These are phyloP conservation scores for Drosophila melanosoma DNA, from an alignment of 2,888 invertebrate species.

Conservation along the genomic window DNA sequence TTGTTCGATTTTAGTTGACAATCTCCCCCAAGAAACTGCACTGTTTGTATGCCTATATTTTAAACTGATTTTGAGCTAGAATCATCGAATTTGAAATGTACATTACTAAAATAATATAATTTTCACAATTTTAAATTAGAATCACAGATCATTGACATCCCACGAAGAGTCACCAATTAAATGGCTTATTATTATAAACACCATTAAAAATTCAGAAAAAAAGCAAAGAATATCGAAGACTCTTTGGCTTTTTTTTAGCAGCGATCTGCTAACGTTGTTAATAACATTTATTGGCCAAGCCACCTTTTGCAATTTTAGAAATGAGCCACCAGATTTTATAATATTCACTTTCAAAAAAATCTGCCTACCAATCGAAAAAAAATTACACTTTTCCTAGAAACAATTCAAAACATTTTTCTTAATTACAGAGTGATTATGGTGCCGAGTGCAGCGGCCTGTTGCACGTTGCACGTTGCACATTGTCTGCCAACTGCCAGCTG, in stretches of 20 bases:
- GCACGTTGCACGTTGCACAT: conserved; percentile 3
- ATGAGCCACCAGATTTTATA: background rate
- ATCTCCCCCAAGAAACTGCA: background rate
- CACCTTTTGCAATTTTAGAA: background rate
- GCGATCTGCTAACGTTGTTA: background rate
- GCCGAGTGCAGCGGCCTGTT: background rate
- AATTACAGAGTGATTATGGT: background rate
- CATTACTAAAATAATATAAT: background rate
- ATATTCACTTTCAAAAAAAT: background rate
- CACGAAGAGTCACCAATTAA: background rate
- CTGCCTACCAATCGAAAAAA: background rate
- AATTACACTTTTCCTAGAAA: background rate
- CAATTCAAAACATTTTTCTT: background rate
- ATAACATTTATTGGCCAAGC: background rate
- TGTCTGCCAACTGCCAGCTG: background rate
- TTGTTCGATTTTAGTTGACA: background rate
- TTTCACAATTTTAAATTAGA: background rate
- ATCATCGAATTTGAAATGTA: background rate
- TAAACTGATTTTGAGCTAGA: background rate
- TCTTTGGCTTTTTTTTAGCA: background rate
- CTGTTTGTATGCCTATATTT: background rate
- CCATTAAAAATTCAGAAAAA: background rate
- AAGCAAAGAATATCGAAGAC: background rate
- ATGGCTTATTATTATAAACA: background rate
- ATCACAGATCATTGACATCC: background rate